Evolutionary conservation across 30 jellyfish, hydroid and myxozoan species (phyloP).

Genomic region (Catostylus mosaicus): DNA sequence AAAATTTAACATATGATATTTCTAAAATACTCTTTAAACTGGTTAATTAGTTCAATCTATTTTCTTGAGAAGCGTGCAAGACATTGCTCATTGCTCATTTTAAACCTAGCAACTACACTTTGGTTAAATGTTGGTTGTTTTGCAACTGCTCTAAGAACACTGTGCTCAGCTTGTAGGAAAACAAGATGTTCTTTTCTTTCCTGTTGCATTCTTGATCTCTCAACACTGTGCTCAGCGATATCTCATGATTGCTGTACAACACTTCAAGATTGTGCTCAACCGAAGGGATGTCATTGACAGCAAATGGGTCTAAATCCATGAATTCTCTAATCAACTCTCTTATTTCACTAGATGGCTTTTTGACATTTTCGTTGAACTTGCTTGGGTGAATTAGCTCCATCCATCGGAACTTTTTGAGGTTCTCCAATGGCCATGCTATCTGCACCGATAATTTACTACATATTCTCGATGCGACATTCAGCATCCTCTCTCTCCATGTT

Average conservation of each 20-base stretch:
- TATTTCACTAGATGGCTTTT: constrained; percentile 18
- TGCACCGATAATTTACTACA: constrained; percentile 38
- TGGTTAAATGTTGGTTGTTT: constrained; percentile 23
- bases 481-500: constrained; percentile 16
- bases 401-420: constrained; percentile 34
- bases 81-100: not conserved
- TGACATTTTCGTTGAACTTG: constrained; percentile 11
- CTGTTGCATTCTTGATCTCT: constrained; percentile 8
- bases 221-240: no score
- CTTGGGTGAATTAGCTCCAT: constrained; percentile 53
- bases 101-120: not conserved
- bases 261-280: constrained; percentile 40
- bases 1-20: no score
- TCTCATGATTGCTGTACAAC: constrained; percentile 30
- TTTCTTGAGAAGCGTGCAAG: constrained; percentile 11
- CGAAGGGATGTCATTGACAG: constrained; percentile 28
- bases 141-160: not conserved
- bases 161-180: constrained; percentile 20
- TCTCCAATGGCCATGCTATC: constrained; percentile 40
- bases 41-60: not conserved
- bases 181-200: constrained; percentile 28
- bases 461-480: constrained; percentile 3
- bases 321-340: constrained; percentile 39
- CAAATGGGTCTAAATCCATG: constrained; percentile 39
- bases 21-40: no score